Base-by-base conservation (phyloP, 1,140 invertebrate genomes). In the Meloidogyne chitwoodi region DNA sequence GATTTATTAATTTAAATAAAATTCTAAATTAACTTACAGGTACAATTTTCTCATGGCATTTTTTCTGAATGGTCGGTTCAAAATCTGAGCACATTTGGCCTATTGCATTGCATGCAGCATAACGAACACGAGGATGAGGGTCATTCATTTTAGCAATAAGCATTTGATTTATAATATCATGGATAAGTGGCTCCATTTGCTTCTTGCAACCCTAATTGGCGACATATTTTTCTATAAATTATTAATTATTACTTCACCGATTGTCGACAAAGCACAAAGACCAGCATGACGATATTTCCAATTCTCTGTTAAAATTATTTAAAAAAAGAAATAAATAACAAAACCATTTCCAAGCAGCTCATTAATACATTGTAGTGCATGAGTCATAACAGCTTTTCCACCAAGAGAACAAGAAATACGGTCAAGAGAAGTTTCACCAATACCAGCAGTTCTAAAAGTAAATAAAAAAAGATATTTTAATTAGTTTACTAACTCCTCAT, bases 101-200 rank as follows among this genome's bases (percentile, higher is more conserved):
- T 56, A 99, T 91, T n/a, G 95, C 94, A 90, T 99, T 99, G 87
- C 97, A 99, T 65, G 94, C 94, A 31, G 97, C 96, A 86, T 98
- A 98, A 63, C 94, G 90, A 0, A 97, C 95, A 78, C 94, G 89
- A 16, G 94, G 94, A 90, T 96, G 94, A n/a, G 92, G 91, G 88
- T 98, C 95, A 80, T 91, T 91, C 38, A 98, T 90, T 87, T 92
- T 97, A 77, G 92, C 93, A 41, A 97, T 89, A 16, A 98, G 92
- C 34, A 86, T 87, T 38, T 92, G 93, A 74, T 93, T 91, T 87
- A 98, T 92, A 70, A 99, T 93, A 88, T 94, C 92, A 72, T 91
- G 91, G 3, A 99, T 90, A 89, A 96, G 92, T 61, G 91, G 89
- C 88, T 97, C 94, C 96, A 99, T 99, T 68, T 81, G 81, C 24